These are phyloP conservation scores for Charaxes varanes DNA, from an alignment of 1,140 invertebrate species.

Conservation along the genomic window DNA sequence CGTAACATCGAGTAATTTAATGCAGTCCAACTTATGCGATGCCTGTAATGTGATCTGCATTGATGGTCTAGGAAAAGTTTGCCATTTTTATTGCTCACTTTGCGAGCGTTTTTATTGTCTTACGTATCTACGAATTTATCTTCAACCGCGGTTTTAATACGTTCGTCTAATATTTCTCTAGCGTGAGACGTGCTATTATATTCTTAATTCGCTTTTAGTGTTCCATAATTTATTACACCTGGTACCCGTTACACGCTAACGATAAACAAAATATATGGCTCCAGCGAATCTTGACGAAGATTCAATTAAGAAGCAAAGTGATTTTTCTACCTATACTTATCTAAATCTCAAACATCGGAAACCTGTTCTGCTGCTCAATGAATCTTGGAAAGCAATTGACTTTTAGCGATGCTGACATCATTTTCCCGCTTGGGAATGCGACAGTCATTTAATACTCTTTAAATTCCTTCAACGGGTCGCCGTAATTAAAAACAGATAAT, in stretches of 20 bases:
- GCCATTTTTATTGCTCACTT: background rate
- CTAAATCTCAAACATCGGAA: slow-evolving; percentile 12
- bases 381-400: slow-evolving; percentile 16
- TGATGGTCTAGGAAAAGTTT: no score
- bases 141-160: no score
- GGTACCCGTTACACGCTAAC: slow-evolving; percentile 14
- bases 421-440: slow-evolving; percentile 11
- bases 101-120: background rate
- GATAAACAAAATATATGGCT: slow-evolving; percentile 20
- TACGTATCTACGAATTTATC: no score
- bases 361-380: slow-evolving; percentile 16
- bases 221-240: slow-evolving; percentile 11
- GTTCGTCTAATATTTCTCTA: no score
- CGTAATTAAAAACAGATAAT: slow-evolving; percentile 44
- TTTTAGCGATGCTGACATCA: slow-evolving; percentile 17
- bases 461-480: slow-evolving; percentile 12
- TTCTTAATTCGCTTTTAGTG: background rate
- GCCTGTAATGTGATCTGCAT: no score
- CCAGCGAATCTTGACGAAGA: slow-evolving; percentile 2
- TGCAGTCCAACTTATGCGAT: no score
- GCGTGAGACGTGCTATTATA: no score
- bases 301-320: slow-evolving; percentile 15
- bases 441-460: slow-evolving; percentile 3
- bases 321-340: slow-evolving; percentile 18
- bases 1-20: no score